These are phyloP conservation scores for Macropis europaea DNA, from an alignment of 2,888 invertebrate species.

Conservation along the genomic window DNA sequence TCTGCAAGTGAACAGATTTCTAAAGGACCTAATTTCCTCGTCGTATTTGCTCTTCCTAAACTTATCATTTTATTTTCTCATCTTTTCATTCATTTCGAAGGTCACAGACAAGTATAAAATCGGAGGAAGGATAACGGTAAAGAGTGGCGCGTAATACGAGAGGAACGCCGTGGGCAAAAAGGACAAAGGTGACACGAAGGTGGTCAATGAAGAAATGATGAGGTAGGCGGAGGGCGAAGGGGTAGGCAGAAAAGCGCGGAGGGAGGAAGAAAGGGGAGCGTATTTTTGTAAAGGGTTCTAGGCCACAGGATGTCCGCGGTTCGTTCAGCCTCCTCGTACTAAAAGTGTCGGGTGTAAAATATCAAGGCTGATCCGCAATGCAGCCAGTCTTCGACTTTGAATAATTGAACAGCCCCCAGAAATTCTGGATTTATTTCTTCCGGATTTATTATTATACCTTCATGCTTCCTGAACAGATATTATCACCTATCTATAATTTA, in stretches of 20 bases:
- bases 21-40: no score
- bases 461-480: no score
- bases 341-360: neutral
- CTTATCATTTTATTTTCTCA: slow-evolving; percentile 28
- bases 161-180: slow-evolving; percentile 8
- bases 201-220: slow-evolving; percentile 44
- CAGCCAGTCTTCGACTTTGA: neutral
- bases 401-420: no score
- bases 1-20: no score
- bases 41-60: no score
- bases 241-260: neutral
- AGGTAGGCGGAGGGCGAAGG: slow-evolving; percentile 1
- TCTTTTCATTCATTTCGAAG: neutral
- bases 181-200: slow-evolving; percentile 45
- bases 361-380: neutral
- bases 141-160: slow-evolving; percentile 53
- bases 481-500: no score
- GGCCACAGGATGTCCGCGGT: slow-evolving; percentile 29
- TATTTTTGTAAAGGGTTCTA: slow-evolving; percentile 22
- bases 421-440: no score
- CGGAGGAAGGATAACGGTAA: slow-evolving; percentile 73
- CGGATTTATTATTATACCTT: no score
- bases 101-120: slow-evolving; percentile 72
- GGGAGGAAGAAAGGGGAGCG: slow-evolving; percentile 13
- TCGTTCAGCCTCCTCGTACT: neutral